These are phyloP conservation scores for Taurulus bubalis DNA, from an alignment of 2,113 vertebrate species.

Conservation along the genomic window DNA sequence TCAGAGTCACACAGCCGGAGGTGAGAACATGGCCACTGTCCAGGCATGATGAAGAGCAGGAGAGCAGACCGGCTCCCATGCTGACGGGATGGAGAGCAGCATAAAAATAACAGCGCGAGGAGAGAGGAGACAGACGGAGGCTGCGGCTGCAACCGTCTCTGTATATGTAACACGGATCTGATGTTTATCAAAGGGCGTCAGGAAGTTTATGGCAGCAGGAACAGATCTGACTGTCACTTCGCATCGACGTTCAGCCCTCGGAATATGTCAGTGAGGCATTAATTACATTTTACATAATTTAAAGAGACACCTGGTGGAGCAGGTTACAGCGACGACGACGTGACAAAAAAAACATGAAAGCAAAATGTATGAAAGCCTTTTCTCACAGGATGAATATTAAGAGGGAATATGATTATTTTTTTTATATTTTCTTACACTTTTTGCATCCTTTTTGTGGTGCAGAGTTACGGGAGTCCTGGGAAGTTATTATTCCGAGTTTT, in stretches of 20 bases:
- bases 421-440: neutral
- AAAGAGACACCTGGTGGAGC: neutral
- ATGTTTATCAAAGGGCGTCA: constrained; percentile 11
- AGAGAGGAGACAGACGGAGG: constrained; percentile 13
- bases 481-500: constrained; percentile 41
- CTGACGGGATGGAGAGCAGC: constrained; percentile 33
- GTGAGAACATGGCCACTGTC: constrained; percentile 65
- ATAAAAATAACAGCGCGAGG: constrained; percentile 51
- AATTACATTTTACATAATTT: constrained; percentile 10
- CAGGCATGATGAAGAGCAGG: constrained; percentile 66
- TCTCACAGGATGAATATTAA: neutral
- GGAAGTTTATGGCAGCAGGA: neutral
- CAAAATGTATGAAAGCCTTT: neutral
- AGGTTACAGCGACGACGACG: no score
- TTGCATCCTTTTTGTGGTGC: neutral
- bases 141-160: neutral
- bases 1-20: constrained; percentile 42
- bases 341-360: no score
- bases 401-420: neutral
- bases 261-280: neutral
- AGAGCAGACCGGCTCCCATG: constrained; percentile 50
- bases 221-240: neutral
- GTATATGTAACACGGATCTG: neutral
- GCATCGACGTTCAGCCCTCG: neutral
- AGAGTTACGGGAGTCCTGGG: neutral